Evolutionary conservation across 1,140 invertebrate genomes (phyloP), one percentile per base, ranked within the genome.

Genomic region (Gryllus bimaculatus): DNA sequence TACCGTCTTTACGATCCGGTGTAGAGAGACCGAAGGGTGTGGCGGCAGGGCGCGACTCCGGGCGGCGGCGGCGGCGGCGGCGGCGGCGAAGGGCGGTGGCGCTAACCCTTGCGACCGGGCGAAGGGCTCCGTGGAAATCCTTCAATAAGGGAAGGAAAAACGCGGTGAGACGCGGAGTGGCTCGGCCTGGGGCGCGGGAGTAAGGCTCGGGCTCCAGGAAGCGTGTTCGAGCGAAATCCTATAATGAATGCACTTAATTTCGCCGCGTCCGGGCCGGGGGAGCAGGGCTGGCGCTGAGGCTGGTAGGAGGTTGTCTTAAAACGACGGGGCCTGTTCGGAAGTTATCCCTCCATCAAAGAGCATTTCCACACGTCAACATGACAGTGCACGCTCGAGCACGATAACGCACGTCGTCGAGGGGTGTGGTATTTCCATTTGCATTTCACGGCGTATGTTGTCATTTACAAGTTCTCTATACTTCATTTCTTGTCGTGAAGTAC

Each of bases 181-280:
- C 54, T 66, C 7, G 54, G 18, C 54, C 10, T 1, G 10, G 54
- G 54, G 10, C 2, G 54, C 18, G 54, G 54, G 10, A 66, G 54
- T 18, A 66, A 18, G 54, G 54, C 18, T 66, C 18, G 10, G 54
- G 54, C 54, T 66, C 54, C 54, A 18, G 18, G 54, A 39, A 66
- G 54, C 54, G 54, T 66, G 54, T 66, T 66, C 54, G 18, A 66
- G 54, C 18, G 54, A 66, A 66, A 66, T 66, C 54, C 54, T 66
- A 66, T 66, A 66, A 66, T 66, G 54, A 66, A 66, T 66, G 54
- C 54, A 66, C 54, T 66, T 66, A 66, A 66, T 66, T 66, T 66
- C 18, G 54, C 54, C 54, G 54, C 54, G 54, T 66, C 10, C 54
- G 18, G 54, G 10, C n/a, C 18, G 54, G 18, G 54, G 18, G 18